These are phyloP conservation scores for Drosophila nigrodunni DNA, from an alignment of 1,140 invertebrate genomes.

Conservation along the genomic window DNA sequence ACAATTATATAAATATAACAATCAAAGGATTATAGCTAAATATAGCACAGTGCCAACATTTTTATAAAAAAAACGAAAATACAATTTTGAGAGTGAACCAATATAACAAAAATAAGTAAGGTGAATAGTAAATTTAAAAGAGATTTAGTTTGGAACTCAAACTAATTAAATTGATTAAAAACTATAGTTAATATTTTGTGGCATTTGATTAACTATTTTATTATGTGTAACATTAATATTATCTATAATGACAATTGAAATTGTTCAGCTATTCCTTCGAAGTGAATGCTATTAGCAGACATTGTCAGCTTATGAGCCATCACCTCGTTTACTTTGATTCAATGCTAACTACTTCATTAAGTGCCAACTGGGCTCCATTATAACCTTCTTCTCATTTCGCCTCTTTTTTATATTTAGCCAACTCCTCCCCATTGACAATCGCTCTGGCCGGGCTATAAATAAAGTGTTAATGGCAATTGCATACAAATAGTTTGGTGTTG, in stretches of 20 bases:
- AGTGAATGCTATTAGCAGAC: background rate
- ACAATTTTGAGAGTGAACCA: too few relatives aligned
- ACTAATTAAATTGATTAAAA: too few relatives aligned
- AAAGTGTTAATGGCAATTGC: conserved; percentile 84
- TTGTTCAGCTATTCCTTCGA: background rate
- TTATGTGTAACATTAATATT: background rate
- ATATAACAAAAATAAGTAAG: too few relatives aligned
- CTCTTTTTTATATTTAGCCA: conserved; percentile 26
- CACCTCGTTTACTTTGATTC: conserved; percentile 27
- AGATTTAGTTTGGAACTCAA: too few relatives aligned
- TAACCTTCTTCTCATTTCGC: conserved; percentile 9
- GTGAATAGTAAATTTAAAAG: too few relatives aligned
- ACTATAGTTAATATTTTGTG: too few relatives aligned
- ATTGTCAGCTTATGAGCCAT: background rate
- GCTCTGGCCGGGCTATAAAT: conserved; percentile 69
- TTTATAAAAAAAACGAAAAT: too few relatives aligned
- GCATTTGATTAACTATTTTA: too few relatives aligned
- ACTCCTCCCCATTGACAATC: background rate
- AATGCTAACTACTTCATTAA: conserved; percentile 62
- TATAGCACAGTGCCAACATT: too few relatives aligned
- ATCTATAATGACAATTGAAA: background rate
- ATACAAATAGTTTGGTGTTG: conserved; percentile 83
- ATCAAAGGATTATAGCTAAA: too few relatives aligned
- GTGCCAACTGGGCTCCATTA: conserved; percentile 29
- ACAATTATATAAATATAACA: too few relatives aligned